Conservation (phyloP, 2,797 vertebrate species). For the Phrynocephalus guinanensis region DNA sequence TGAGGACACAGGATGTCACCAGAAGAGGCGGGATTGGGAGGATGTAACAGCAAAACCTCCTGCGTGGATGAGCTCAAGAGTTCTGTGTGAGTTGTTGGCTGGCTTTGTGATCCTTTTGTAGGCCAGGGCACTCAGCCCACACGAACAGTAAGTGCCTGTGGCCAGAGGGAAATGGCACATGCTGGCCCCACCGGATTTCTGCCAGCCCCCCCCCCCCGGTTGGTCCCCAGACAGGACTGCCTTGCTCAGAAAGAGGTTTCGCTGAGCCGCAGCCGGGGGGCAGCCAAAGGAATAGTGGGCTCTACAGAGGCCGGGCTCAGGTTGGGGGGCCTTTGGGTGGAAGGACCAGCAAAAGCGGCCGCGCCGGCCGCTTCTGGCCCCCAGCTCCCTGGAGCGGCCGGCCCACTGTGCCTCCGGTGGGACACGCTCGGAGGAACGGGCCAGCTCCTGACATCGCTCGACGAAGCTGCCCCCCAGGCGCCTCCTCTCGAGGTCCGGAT, state of each 20-base stretch:
- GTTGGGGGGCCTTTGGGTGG: constrained; percentile 50
- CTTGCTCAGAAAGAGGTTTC: constrained; percentile 88
- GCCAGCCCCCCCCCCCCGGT: neutral
- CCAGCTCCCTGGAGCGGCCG: constrained; percentile 72
- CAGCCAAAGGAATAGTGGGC: constrained; percentile 24
- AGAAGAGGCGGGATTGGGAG: neutral
- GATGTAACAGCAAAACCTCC: neutral
- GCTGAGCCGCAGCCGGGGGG: constrained; percentile 82
- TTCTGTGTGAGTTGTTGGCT: no score
- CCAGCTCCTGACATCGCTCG: constrained; percentile 89
- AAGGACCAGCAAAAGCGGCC: constrained; percentile 40
- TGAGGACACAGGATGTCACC: neutral
- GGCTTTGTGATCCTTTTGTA: neutral
- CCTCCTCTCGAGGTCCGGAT: constrained; percentile 43
- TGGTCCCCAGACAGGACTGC: no score
- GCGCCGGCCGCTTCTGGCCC: constrained; percentile 21
- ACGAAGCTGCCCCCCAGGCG: constrained; percentile 83
- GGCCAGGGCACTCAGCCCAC: no score
- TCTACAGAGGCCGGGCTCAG: constrained; percentile 44
- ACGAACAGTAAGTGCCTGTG: no score
- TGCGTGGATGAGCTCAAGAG: neutral
- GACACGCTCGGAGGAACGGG: constrained; percentile 75
- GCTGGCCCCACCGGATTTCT: neutral
- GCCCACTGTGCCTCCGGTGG: constrained; percentile 66
- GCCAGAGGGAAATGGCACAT: no score